Conservation (phyloP, 2,888 invertebrate genomes). For the Chironomus riparius region DNA sequence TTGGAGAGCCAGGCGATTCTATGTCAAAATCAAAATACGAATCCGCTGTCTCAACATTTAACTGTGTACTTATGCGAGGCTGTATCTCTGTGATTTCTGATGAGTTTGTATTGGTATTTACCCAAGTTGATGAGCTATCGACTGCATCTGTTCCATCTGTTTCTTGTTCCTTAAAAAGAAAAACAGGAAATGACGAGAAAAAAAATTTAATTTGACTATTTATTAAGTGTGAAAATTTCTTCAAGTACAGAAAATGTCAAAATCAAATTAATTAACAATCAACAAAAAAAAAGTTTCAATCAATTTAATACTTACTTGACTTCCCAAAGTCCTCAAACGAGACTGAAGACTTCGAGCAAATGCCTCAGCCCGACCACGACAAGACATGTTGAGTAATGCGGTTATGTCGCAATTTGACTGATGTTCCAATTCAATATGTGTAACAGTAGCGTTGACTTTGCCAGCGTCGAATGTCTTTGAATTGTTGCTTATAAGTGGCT, state of each 20-base stretch:
- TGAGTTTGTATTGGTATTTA: slow-evolving; percentile 32
- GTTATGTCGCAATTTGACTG: slow-evolving; percentile 39
- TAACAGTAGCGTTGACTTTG: slow-evolving; percentile 8
- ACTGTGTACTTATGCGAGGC: slow-evolving; percentile 30
- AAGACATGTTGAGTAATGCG: slow-evolving; percentile 57
- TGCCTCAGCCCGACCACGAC: slow-evolving; percentile 69
- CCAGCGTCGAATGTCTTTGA: not conserved
- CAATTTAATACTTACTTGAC: slow-evolving; percentile 39
- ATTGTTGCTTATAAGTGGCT: not conserved
- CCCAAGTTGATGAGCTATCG: slow-evolving; percentile 35
- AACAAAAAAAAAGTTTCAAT: not conserved
- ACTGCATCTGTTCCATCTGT: slow-evolving; percentile 1
- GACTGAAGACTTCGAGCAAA: slow-evolving; percentile 70
- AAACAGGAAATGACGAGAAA: slow-evolving; percentile 28
- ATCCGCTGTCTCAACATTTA: slow-evolving; percentile 42
- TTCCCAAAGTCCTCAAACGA: slow-evolving; percentile 60
- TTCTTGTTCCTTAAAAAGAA: slow-evolving; percentile 30
- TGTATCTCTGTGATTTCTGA: slow-evolving; percentile 31
- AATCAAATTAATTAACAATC: not conserved
- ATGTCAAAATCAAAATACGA: slow-evolving; percentile 57
- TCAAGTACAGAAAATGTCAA: not conserved
- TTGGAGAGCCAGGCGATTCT: slow-evolving; percentile 62
- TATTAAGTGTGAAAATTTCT: slow-evolving; percentile 36
- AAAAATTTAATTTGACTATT: slow-evolving; percentile 41
- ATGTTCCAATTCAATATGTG: slow-evolving; percentile 18